Evolutionary conservation across 2,797 vertebrate species (phyloP).

Genomic region (Tolypeutes matacus): DNA sequence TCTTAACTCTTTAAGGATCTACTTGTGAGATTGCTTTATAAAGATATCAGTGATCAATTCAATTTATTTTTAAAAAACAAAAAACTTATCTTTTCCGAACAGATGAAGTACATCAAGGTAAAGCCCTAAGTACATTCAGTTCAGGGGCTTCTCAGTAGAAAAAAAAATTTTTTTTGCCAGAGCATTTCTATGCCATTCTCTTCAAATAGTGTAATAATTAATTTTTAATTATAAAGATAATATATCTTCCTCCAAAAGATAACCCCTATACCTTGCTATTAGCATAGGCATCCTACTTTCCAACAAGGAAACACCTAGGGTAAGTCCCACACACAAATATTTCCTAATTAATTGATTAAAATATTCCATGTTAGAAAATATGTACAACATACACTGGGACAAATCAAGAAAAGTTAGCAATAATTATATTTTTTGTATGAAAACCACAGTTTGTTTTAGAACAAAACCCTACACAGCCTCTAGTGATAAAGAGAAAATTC

Average conservation of each 20-base stretch:
- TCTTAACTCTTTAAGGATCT: neutral
- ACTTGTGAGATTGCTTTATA: slow-evolving; percentile 24
- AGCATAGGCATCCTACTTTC: neutral
- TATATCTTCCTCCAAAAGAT: neutral
- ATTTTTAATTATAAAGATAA: slow-evolving; percentile 14
- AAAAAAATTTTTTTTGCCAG: neutral
- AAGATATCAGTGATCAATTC: slow-evolving; percentile 1
- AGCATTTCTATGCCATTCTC: neutral
- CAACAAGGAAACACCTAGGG: neutral
- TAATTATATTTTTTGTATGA: neutral
- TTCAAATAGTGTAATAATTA: slow-evolving; percentile 38
- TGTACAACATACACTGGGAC: neutral
- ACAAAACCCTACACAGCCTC: neutral
- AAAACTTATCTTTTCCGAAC: neutral
- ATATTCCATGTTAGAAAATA: slow-evolving; percentile 36
- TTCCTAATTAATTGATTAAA: slow-evolving; percentile 23
- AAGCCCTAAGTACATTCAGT: neutral
- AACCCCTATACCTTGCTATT: neutral
- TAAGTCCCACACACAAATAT: neutral
- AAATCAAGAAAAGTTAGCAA: neutral
- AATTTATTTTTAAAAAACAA: slow-evolving; percentile 7
- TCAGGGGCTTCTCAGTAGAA: neutral
- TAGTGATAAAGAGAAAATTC: neutral
- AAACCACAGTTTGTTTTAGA: neutral
- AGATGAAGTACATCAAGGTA: slow-evolving; percentile 12